Evolutionary conservation across 2,888 invertebrate genomes (phyloP).

Genomic region (Pterostichus niger): DNA sequence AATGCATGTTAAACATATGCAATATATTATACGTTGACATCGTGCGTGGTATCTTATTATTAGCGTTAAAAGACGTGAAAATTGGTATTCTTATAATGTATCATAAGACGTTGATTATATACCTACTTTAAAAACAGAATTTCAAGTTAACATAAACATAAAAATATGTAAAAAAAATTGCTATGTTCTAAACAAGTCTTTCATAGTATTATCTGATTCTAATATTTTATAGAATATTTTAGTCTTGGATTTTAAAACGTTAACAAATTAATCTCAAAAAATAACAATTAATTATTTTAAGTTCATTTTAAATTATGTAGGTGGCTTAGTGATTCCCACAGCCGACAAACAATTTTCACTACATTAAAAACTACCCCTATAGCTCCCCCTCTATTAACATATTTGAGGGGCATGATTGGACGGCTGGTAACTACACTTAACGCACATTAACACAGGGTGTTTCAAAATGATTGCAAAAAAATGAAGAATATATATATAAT

Average conservation of each 20-base stretch:
- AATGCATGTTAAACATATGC: constrained; percentile 6
- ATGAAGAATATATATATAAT: too few relatives aligned
- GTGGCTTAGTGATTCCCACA: too few relatives aligned
- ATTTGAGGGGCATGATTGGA: too few relatives aligned
- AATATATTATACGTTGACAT: constrained; percentile 13
- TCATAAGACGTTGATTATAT: neutral
- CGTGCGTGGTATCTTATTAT: constrained; percentile 12
- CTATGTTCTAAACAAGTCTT: neutral
- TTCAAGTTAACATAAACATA: neutral
- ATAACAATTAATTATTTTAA: too few relatives aligned
- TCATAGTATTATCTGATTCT: neutral
- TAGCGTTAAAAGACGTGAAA: constrained; percentile 11
- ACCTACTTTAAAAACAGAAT: neutral
- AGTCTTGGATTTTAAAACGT: constrained; percentile 31
- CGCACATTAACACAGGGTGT: too few relatives aligned
- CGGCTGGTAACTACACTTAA: too few relatives aligned
- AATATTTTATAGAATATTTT: neutral
- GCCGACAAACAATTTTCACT: too few relatives aligned
- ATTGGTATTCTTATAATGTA: neutral
- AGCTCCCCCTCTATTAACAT: too few relatives aligned
- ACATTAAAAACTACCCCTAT: too few relatives aligned
- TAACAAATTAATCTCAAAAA: neutral
- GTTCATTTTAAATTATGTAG: too few relatives aligned
- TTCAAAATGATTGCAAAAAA: too few relatives aligned
- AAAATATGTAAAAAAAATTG: neutral